Conservation (phyloP, 1,140 invertebrate species). For the Semibalanus balanoides region DNA sequence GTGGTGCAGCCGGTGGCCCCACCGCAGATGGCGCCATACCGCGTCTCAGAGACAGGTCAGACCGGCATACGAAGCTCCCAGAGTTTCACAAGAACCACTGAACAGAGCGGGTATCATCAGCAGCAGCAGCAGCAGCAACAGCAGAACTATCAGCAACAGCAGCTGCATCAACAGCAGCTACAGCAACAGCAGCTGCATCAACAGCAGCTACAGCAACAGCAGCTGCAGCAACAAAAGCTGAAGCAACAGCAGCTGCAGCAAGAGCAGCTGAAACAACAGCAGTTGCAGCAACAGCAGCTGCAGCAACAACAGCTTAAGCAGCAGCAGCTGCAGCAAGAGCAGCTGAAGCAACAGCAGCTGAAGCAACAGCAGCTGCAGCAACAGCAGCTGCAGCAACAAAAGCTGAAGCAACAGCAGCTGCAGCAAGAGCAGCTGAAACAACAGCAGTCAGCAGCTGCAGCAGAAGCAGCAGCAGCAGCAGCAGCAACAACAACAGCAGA, state of each 20-base stretch:
- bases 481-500: too few species aligned
- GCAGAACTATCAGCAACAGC: neutral
- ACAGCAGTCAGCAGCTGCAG: neutral
- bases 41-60: neutral
- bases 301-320: too few species aligned
- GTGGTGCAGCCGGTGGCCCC: neutral
- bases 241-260: too few species aligned
- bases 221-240: neutral
- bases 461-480: neutral
- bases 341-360: neutral
- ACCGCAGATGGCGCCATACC: too few species aligned
- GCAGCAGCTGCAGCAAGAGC: neutral
- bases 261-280: too few species aligned
- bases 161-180: neutral
- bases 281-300: neutral
- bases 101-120: neutral
- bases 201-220: neutral
- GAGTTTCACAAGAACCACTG: neutral
- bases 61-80: neutral
- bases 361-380: too few species aligned
- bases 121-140: neutral
- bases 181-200: too few species aligned
- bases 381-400: neutral
- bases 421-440: too few species aligned
- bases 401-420: too few species aligned